Conservation (phyloP, 92 coral and sea anemone species). For the Actinostola sp. region DNA sequence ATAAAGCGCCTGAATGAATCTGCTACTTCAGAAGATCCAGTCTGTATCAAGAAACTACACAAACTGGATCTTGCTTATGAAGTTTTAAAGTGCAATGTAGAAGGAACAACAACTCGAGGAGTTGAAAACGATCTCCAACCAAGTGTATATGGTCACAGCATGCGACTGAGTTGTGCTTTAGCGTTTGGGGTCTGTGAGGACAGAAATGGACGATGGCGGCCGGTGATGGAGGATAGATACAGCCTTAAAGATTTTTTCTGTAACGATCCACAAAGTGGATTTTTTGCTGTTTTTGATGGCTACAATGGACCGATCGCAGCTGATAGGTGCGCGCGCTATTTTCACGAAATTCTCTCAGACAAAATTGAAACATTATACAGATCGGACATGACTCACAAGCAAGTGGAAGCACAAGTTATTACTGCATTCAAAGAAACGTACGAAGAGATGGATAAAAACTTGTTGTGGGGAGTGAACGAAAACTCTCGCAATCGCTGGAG, state of each 20-base stretch:
- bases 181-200: conserved; percentile 88
- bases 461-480: conserved; percentile 81
- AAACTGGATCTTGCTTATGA: conserved; percentile 88
- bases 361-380: conserved; percentile 65
- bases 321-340: conserved; percentile 79
- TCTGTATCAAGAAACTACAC: conserved; percentile 73
- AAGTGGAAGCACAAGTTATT: conserved; percentile 54
- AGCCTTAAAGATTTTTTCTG: conserved; percentile 72
- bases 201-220: conserved; percentile 86
- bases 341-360: conserved; percentile 76
- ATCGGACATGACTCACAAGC: conserved; percentile 48
- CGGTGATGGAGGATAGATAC: conserved; percentile 87
- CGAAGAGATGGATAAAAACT: conserved; percentile 80
- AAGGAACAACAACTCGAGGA: conserved; percentile 64
- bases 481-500: conserved; percentile 98
- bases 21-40: conserved; percentile 75
- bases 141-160: conserved; percentile 51
- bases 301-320: conserved; percentile 93
- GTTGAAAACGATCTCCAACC: conserved; percentile 55
- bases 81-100: conserved; percentile 72
- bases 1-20: conserved; percentile 72
- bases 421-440: conserved; percentile 76
- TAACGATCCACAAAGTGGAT: conserved; percentile 80
- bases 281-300: conserved; percentile 93
- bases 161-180: conserved; percentile 56